These are phyloP conservation scores for Aplysia californica DNA, from an alignment of 1,140 invertebrate species.

Conservation along the genomic window DNA sequence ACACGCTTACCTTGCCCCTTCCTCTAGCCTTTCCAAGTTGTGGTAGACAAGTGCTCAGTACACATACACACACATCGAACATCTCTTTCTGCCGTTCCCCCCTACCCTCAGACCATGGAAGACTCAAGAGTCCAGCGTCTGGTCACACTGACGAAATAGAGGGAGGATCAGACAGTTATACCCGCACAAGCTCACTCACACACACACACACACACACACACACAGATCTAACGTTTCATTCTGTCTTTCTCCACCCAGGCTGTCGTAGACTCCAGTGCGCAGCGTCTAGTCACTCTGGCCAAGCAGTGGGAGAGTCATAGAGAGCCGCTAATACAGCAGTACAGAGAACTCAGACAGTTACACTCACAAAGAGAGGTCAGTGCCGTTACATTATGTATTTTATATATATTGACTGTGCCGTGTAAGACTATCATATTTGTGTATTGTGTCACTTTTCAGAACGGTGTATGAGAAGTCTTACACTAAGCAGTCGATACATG, in stretches of 20 bases:
- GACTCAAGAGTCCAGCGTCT: neutral
- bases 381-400: neutral
- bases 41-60: too few relatives aligned
- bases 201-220: too few relatives aligned
- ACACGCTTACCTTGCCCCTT: too few relatives aligned
- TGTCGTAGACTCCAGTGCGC: slow-evolving; percentile 73
- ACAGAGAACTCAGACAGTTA: slow-evolving; percentile 72
- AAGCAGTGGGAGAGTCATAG: slow-evolving; percentile 80
- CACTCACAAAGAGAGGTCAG: slow-evolving; percentile 73
- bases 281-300: slow-evolving; percentile 74
- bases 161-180: too few relatives aligned
- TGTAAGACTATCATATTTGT: too few relatives aligned
- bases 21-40: too few relatives aligned
- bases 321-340: slow-evolving; percentile 75
- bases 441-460: too few relatives aligned
- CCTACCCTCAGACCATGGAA: neutral
- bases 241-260: slow-evolving; percentile 56
- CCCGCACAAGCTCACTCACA: too few relatives aligned
- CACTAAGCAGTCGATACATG: too few relatives aligned
- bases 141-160: neutral
- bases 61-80: too few relatives aligned
- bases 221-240: neutral
- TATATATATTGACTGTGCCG: too few relatives aligned
- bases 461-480: too few relatives aligned
- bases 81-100: neutral